Evolutionary conservation across 2,888 invertebrate species (phyloP), one percentile per base, ranked within the genome.

Genomic region (Agrochola circellaris): DNA sequence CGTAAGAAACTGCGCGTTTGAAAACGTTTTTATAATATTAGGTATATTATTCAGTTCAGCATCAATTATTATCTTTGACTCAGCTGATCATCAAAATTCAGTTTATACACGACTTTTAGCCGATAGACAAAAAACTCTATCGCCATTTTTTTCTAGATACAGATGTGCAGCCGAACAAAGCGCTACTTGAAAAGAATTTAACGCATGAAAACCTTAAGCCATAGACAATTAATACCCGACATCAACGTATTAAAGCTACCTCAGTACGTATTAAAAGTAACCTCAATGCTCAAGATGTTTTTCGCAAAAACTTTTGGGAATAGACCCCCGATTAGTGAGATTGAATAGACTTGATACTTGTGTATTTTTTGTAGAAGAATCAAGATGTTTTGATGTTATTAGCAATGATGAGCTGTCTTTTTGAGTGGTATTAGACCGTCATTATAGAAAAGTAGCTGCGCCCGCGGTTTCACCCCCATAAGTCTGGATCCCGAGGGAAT

Each of bases 181-280:
- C 17, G 79, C 93, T 93, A 92, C 94, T 95, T 92, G 94, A 92
- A 93, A 88, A 88, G 94, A 94, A 95, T 96, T 95, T 94, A 87
- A 90, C 93, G 95, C 94, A 92, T 87, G 93, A 94, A 92, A 90
- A 91, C 91, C 82, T 79, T 83, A 83, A 88, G 80, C 87, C 83
- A 60, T 56, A 75, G 75, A 88, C 88, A 88, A 88, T 83, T 81
- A 82, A 72, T 76, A 90, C 89, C 89, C 90, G 66, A 73, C 71
- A 82, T 86, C 77, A 83, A 82, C 80, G 82, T 85, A 85, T 89
- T 82, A 87, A 82, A 76, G 75, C 89, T 89, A 87, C 84, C 89
- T 87, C 84, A 76, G 74, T 38, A 45, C 45, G 61, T 75, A 60
- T 67, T 76, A 61, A 77, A 75, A 62, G 65, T 69, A 69, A 81